Percentiles rank a stretch among this genome's conserved stretches.
phyloP scores from a whole-genome alignment of 2,888 invertebrate species.

The Scrobipalpa atriplicella region DNA sequence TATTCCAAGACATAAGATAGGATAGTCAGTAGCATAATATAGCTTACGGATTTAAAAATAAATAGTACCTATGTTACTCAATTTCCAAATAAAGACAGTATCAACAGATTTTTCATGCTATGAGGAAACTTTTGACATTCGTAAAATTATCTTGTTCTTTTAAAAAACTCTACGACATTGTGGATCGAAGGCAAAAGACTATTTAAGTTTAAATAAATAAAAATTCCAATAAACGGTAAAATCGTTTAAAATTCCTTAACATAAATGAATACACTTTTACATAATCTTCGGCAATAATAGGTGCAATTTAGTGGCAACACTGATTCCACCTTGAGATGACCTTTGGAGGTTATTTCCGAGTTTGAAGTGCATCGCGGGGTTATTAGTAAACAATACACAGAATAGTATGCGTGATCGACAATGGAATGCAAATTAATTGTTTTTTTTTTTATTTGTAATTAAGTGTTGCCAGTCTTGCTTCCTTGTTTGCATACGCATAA shows the following conservation, averaged over 20 bases:
- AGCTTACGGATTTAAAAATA: too few species aligned
- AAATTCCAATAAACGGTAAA: neutral
- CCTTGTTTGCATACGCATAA: conserved; percentile 24
- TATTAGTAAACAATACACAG: neutral
- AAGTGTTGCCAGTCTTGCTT: neutral
- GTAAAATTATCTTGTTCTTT: too few species aligned
- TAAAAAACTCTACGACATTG: too few species aligned
- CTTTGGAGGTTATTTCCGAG: conserved; percentile 5
- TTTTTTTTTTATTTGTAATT: neutral
- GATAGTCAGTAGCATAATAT: too few species aligned
- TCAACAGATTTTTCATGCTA: too few species aligned
- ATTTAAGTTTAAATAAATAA: neutral
- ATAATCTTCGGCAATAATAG: neutral
- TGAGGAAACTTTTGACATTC: too few species aligned
- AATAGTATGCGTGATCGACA: conserved; percentile 3
- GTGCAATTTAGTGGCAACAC: neutral
- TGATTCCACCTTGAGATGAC: neutral
- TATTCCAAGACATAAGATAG: too few species aligned
- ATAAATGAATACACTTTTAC: neutral
- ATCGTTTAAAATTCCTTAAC: neutral
- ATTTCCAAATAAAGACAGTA: too few species aligned
- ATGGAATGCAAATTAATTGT: neutral
- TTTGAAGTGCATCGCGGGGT: conserved; percentile 1
- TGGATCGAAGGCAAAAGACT: too few species aligned
- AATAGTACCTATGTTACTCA: too few species aligned